Evolutionary conservation across 2,113 vertebrate species (phyloP), one percentile per base, ranked within the genome.

Genomic region (Ciconia maguari): DNA sequence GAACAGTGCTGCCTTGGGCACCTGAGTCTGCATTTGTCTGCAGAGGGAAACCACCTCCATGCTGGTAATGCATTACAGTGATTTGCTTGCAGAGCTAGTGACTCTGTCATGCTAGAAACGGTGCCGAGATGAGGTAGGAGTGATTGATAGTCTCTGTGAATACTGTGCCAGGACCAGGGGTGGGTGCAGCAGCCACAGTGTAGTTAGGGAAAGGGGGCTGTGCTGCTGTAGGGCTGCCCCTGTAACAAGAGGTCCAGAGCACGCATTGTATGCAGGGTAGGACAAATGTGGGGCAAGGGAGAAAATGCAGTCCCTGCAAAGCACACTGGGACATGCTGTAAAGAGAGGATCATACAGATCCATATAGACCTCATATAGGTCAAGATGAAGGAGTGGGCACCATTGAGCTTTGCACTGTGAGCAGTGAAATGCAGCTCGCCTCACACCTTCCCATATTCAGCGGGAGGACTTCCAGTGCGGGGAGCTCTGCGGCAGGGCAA

Each of bases 371-470:
- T 71, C 17, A 7, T 42, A 24, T 51, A 29, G 26, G 17, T n/a
- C 9, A n/a, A 61, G 78, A 27, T 32, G 78, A 46, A 86, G 58
- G 41, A 91, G 26, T 12, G 10, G 20, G 25, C 22, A 78, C 22
- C 1, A 1, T 5, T n/a, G 46, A 88, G 48, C 44, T 84, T 74
- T 87, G 54, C 52, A 46, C 16, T 1, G 1, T 22, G 32, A 51
- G 25, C 41, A 57, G 17, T 15, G n/a, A 49, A 81, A 38, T 0
- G 3, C 36, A 57, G 27, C 60, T 83, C 3, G 1, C 26, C n/a
- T 64, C 0, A 1, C 8, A 29, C 49, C 38, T 66, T 84, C 29
- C 20, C 0, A 1, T 21, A 41, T 7, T 46, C 78, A 46, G 11
- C 82, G 41, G 48, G 11, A 93, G 44, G 17, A 69, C 6, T 34